Base-by-base conservation (phyloP, 2,888 invertebrate genomes). In the Xanthia icteritia region DNA sequence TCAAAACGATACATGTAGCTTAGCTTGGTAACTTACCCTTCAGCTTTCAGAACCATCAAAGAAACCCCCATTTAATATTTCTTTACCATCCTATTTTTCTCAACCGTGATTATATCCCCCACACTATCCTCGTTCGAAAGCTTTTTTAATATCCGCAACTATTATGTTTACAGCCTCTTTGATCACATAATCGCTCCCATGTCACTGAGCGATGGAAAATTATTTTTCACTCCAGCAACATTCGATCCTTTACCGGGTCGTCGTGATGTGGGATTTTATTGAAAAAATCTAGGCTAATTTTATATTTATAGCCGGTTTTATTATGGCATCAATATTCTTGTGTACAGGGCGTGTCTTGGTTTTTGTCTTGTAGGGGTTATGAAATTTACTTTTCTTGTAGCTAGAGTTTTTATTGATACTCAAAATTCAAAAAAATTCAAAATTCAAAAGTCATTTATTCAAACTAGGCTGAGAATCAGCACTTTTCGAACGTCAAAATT, bases 171-270 rank as follows among this genome's bases (percentile, higher is more conserved):
- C 60, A 81, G 20, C 36, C 56, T 65, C 20, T 88, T 88, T 88
- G 89, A 88, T 88, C 86, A 76, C 66, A 77, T 89, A 84, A 88
- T 89, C 88, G 86, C 45, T 77, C 68, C 71, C 79, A 68, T 72
- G 86, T 89, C 86, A 88, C 78, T 81, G 78, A 87, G 75, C 77
- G 80, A 79, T 88, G 70, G 84, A 82, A 88, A 88, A 88, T 88
- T 88, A 88, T 82, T 89, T 87, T 89, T 84, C 89, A 84, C 82
- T 79, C 61, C 74, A 76, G 27, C 60, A 73, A 80, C 70, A 76
- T 72, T 79, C 76, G 77, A 83, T 81, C 71, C 78, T 69, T 85
- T 67, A 58, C 36, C 23, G 23, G 66, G 4, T 60, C 54, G 27
- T 45, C 36, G 27, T 77, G 73, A 83, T 61, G 79, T 20, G 78